A percentile compares a stretch with the other conserved stretches of the same genome.
These are phyloP conservation scores for Hyposoter dolosus DNA, from an alignment of 2,888 invertebrate species.

Conservation along the genomic window DNA sequence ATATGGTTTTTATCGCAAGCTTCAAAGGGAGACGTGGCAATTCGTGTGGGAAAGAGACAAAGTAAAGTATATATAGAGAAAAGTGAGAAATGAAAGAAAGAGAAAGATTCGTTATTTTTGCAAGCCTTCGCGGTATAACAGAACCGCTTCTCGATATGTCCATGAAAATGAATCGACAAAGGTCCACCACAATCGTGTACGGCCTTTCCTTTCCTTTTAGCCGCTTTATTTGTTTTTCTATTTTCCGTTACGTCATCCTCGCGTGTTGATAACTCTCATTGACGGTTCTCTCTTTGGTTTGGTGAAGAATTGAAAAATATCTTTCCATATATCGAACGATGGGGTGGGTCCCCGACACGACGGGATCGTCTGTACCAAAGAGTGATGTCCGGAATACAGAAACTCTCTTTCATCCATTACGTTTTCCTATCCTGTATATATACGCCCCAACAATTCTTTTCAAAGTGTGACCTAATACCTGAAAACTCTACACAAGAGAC, in stretches of 20 bases:
- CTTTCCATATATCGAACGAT: conserved; percentile 39
- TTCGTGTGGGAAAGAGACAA: conserved; percentile 37
- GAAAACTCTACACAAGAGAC: conserved; percentile 29
- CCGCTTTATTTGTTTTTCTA: background rate
- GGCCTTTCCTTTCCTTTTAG: conserved; percentile 21
- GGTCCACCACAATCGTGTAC: conserved; percentile 4
- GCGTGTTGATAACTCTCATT: conserved; percentile 59
- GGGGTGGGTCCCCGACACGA: background rate
- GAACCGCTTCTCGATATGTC: conserved; percentile 6
- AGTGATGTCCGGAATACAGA: conserved; percentile 6
- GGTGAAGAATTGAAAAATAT: conserved; percentile 62
- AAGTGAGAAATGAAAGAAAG: conserved; percentile 29
- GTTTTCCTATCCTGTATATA: conserved; percentile 5
- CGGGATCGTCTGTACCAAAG: background rate
- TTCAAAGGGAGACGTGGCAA: conserved; percentile 52
- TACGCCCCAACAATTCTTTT: conserved; percentile 24
- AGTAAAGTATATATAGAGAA: conserved; percentile 43
- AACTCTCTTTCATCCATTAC: conserved; percentile 25
- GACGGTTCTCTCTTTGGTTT: conserved; percentile 51
- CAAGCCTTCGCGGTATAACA: conserved; percentile 1
- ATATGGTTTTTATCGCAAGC: conserved; percentile 42
- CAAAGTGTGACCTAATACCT: conserved; percentile 15
- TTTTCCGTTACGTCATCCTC: conserved; percentile 21
- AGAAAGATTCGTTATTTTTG: conserved; percentile 39
- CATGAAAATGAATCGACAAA: conserved; percentile 51